Evolutionary conservation across 2,113 vertebrate genomes (phyloP).

Genomic region (Pao palembangensis): DNA sequence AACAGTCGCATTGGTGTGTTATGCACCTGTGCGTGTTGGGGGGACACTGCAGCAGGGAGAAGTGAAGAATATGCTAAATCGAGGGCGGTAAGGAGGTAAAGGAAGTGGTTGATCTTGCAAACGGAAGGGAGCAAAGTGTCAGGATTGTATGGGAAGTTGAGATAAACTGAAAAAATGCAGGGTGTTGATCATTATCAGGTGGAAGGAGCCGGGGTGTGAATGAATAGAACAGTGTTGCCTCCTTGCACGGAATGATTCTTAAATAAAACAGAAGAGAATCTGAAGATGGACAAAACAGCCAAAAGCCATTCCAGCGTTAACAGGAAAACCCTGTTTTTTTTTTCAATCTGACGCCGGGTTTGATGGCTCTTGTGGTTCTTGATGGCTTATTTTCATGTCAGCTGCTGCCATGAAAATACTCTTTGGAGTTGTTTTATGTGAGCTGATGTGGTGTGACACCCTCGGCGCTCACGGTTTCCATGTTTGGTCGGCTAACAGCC

Average conservation of each 20-base stretch:
- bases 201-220: neutral
- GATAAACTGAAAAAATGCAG: constrained; percentile 5
- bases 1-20: constrained; percentile 33
- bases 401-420: constrained; percentile 28
- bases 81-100: neutral
- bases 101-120: neutral
- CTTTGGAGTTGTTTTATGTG: constrained; percentile 30
- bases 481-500: constrained; percentile 31
- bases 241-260: too few species aligned
- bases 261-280: too few species aligned
- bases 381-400: constrained; percentile 6
- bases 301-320: too few species aligned
- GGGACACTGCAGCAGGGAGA: constrained; percentile 7
- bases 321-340: neutral
- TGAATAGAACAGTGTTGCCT: constrained; percentile 2
- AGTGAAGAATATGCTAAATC: neutral
- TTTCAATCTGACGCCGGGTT: neutral
- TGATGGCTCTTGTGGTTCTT: too few species aligned
- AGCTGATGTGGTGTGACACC: constrained; percentile 44
- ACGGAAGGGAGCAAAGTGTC: neutral
- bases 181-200: constrained; percentile 1
- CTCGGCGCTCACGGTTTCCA: constrained; percentile 30
- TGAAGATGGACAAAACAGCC: too few species aligned
- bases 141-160: neutral
- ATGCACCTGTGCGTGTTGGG: neutral